Conservation (phyloP, 2,113 vertebrate genomes). For the Labrus mixtus region DNA sequence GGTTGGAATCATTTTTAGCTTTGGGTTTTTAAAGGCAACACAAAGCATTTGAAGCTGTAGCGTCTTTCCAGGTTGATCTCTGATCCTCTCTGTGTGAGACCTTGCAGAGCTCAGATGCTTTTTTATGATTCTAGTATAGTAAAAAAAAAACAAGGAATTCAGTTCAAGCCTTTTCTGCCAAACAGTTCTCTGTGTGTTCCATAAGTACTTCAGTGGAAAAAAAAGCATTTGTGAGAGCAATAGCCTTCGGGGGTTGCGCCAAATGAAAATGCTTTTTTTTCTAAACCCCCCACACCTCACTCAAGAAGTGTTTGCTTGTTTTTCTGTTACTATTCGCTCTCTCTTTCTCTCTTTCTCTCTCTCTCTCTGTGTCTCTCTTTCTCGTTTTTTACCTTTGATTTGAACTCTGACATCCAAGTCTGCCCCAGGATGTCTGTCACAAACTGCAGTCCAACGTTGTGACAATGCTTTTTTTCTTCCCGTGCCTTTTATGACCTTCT, state of each 20-base stretch:
- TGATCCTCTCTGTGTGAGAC: conserved; percentile 52
- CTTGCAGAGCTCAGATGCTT: conserved; percentile 28
- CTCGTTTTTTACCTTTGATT: conserved; percentile 79
- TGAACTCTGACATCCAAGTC: conserved; percentile 87
- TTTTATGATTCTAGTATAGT: conserved; percentile 41
- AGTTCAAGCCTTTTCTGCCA: conserved; percentile 80
- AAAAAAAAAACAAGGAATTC: conserved; percentile 26
- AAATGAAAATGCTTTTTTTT: conserved; percentile 88
- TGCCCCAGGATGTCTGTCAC: conserved; percentile 90
- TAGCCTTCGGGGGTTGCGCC: conserved; percentile 85
- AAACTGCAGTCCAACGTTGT: conserved; percentile 91
- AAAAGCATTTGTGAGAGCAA: conserved; percentile 89
- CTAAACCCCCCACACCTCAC: conserved; percentile 80
- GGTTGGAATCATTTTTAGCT: conserved; percentile 46
- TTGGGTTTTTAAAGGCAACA: conserved; percentile 20
- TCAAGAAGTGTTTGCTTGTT: conserved; percentile 87
- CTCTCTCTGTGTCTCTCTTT: conserved; percentile 43
- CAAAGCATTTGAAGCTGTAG: conserved; percentile 14
- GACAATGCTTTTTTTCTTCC: conserved; percentile 89
- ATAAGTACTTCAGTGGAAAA: conserved; percentile 86
- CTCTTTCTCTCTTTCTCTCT: conserved; percentile 63
- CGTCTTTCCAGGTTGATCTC: conserved; percentile 28
- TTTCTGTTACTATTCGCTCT: conserved; percentile 76
- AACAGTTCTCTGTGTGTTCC: conserved; percentile 88
- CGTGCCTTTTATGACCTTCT: conserved; percentile 88